phyloP scores from a whole-genome alignment of 2,888 invertebrate species.

The Ennomos quercinarius region DNA sequence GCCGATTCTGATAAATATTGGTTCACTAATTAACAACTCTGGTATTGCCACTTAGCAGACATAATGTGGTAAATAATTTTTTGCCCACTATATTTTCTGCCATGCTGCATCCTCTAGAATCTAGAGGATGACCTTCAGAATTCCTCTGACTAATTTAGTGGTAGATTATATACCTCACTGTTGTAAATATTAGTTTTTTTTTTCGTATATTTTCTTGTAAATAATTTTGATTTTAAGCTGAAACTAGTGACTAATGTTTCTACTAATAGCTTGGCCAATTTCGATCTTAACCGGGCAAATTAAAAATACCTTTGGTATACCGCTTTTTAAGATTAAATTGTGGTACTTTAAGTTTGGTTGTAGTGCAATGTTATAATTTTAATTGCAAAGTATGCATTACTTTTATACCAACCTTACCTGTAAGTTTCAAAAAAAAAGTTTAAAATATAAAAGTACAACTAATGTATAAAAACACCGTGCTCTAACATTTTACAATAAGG shows the following conservation, averaged over 20 bases:
- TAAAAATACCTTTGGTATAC: background rate
- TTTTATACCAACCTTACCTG: background rate
- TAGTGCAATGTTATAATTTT: background rate
- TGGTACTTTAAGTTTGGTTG: background rate
- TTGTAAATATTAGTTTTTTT: conserved; percentile 25
- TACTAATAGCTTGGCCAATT: conserved; percentile 16
- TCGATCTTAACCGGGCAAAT: background rate
- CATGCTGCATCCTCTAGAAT: no score
- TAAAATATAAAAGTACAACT: background rate
- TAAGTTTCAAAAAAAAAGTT: background rate
- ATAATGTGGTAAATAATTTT: no score
- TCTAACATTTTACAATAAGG: no score
- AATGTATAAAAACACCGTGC: no score
- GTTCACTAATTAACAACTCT: no score
- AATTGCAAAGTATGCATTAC: background rate
- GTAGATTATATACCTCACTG: conserved; percentile 50
- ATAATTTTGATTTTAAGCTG: conserved; percentile 31
- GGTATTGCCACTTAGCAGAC: no score
- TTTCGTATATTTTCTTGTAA: conserved; percentile 26
- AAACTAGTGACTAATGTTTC: conserved; percentile 9
- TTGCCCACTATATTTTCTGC: no score
- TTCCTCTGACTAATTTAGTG: conserved; percentile 12
- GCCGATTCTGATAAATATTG: no score
- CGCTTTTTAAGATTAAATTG: no score
- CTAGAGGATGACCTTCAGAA: conserved; percentile 5